Evolutionary conservation across 1,140 invertebrate species (phyloP), one percentile per base, ranked within the genome.

Genomic region (Drosophila nasuta): DNA sequence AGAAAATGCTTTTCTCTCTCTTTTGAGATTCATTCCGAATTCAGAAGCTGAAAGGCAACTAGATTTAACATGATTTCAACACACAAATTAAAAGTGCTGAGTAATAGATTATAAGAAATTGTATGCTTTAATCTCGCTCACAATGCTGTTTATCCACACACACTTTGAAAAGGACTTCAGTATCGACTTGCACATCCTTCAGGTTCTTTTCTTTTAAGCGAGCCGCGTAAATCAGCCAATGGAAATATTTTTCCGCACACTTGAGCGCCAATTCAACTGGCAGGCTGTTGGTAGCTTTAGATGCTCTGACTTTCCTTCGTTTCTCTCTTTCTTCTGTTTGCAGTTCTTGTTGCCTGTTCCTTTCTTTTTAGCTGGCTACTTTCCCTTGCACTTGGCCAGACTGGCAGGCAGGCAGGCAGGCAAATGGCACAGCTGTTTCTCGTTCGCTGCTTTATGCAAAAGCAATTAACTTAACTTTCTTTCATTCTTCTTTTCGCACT

Each of bases 401-500:
- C 41, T 38, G 46, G 38, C 59, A 69, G 20, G 20, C 20, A 20
- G 17, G 2, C 17, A 20, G 20, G 20, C 20, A 25, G 20, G 30
- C 35, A 38, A 75, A 68, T 66, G 49, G 69, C 62, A 25, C 43
- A 74, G 57, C 56, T 82, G 79, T 72, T 68, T 77, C 71, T 70
- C 80, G 73, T 63, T 66, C 43, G 54, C 46, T 54, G 66, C 70
- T 72, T 80, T 75, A 80, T 80, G 83, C 77, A 78, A 83, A 88
- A 88, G 83, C 83, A 87, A 87, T 87, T 88, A 87, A 83, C 77
- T 77, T 78, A 75, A 73, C 70, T 83, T 87, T 74, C 68, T 75
- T 60, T 63, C n/a, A 17, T 63, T 63, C 0, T 30, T 54, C 38
- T 51, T 45, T 52, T 52, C 25, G 35, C 25, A 10, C 35, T 38